A percentile compares a stretch with the other conserved stretches of the same genome.
phyloP scores from a whole-genome alignment of 2,797 vertebrate species.

The Melanotaenia parkinsoni region DNA sequence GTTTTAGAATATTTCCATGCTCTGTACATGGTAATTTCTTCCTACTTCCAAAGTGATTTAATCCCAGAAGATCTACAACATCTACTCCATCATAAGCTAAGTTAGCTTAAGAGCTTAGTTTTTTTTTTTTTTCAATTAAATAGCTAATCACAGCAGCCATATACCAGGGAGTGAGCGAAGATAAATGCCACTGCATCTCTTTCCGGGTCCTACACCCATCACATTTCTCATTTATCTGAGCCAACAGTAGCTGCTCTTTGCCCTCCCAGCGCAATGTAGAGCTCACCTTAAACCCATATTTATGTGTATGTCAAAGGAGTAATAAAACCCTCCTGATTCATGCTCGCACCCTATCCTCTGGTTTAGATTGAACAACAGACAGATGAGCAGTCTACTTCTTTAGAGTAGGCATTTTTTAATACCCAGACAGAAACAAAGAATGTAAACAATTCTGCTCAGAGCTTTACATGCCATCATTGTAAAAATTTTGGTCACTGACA shows the following conservation, averaged over 20 bases:
- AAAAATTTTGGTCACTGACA: background rate
- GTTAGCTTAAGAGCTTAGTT: conserved; percentile 1
- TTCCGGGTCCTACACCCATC: conserved; percentile 25
- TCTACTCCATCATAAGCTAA: conserved; percentile 19
- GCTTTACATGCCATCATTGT: background rate
- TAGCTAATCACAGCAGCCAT: conserved; percentile 13
- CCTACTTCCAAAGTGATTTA: conserved; percentile 12
- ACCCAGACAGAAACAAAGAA: conserved; percentile 31
- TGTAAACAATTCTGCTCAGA: background rate
- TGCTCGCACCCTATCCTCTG: conserved; percentile 31
- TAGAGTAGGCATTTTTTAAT: background rate
- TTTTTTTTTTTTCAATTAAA: conserved; percentile 10
- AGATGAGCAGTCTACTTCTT: background rate
- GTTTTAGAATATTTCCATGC: conserved; percentile 18
- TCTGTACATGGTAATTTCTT: conserved; percentile 9
- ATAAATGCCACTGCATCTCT: conserved; percentile 29
- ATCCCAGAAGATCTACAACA: conserved; percentile 29
- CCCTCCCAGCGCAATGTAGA: conserved; percentile 32
- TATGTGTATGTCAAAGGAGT: conserved; percentile 55
- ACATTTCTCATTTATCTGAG: conserved; percentile 56
- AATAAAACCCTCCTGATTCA: conserved; percentile 64
- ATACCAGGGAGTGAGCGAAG: conserved; percentile 11
- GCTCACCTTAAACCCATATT: conserved; percentile 56
- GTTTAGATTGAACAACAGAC: conserved; percentile 11
- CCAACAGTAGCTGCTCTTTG: conserved; percentile 27